Base-by-base conservation (phyloP, 2,888 invertebrate species). In the Diogma glabrata region DNA sequence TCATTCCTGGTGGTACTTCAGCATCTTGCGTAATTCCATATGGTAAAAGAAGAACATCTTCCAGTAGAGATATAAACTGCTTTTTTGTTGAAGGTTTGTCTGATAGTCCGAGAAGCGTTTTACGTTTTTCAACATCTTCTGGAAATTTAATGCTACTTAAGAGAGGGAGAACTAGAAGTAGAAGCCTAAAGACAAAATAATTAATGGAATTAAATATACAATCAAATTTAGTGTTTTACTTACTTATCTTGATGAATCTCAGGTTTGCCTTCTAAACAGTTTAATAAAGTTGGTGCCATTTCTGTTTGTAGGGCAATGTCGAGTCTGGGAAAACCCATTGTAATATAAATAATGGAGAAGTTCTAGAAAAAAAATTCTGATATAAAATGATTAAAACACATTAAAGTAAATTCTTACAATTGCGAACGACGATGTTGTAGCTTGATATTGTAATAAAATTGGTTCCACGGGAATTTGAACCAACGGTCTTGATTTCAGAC, bases 271-370 rank as follows among this genome's bases (percentile, higher is more conserved):
- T 87, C 85, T 46, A 90, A 73, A 55, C 89, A 82, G 61, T 81
- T 79, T 20, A 94, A 70, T 51, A 94, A 70, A 53, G 77, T 73
- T 5, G 91, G 86, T 12, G 87, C 77, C 53, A 92, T 67, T 56
- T 79, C 78, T 5, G 82, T 75, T 68, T 91, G 91, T 61, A 85
- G 80, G 9, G 81, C 82, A 47, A 78, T 70, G 10, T 83, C 76
- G 59, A 93, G 70, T 50, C 94, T 75, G 1, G 92, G 90, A 70
- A 81, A 94, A 8, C 94, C 94, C 78, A 91, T 79, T 63, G 89
- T 91, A 55, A 95, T 84, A 66, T 94, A 95, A 60, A 95, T 89
- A 52, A 94, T 88, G 10, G 90, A 81, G 65, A 95, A 94, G 69
- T 95, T 95, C 85, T 92, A 73, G 17, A 77, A 76, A 62, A 65